Conservation (phyloP, 2,113 vertebrate genomes). For the Platichthys flesus region DNA sequence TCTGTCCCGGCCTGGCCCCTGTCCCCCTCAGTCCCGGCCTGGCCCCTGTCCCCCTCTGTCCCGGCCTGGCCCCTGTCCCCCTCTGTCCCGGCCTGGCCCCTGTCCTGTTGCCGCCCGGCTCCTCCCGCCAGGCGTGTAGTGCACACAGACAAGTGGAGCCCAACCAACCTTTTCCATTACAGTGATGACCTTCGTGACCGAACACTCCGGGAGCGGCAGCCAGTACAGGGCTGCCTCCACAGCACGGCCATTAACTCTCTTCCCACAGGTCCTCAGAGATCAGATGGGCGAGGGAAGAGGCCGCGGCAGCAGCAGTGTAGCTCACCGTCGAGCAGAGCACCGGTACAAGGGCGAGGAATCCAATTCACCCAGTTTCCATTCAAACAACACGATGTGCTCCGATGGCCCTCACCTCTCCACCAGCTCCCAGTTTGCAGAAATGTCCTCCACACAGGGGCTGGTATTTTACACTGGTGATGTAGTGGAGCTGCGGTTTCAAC, state of each 20-base stretch:
- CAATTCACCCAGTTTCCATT: not conserved
- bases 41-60: too few relatives aligned
- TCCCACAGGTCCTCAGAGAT: constrained; percentile 23
- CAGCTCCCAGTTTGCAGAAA: not conserved
- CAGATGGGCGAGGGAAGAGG: constrained; percentile 27
- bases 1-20: too few relatives aligned
- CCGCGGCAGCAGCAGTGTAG: not conserved
- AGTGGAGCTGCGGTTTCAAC: too few relatives aligned
- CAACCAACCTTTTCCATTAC: constrained; percentile 74
- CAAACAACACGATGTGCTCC: not conserved
- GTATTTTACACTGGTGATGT: too few relatives aligned
- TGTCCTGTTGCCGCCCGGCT: constrained; percentile 3
- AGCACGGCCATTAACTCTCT: constrained; percentile 36
- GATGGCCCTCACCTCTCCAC: not conserved
- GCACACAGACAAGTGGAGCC: constrained; percentile 38
- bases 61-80: not conserved
- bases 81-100: not conserved
- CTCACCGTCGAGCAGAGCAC: constrained; percentile 12
- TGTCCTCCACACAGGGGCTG: too few relatives aligned
- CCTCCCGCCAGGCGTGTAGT: constrained; percentile 31
- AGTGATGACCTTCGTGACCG: constrained; percentile 62
- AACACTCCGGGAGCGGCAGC: constrained; percentile 21
- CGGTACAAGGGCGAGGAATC: not conserved
- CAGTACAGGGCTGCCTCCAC: constrained; percentile 24
- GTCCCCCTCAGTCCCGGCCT: not conserved